phyloP scores from a whole-genome alignment of 2,797 vertebrate species.

The Mus caroli region DNA sequence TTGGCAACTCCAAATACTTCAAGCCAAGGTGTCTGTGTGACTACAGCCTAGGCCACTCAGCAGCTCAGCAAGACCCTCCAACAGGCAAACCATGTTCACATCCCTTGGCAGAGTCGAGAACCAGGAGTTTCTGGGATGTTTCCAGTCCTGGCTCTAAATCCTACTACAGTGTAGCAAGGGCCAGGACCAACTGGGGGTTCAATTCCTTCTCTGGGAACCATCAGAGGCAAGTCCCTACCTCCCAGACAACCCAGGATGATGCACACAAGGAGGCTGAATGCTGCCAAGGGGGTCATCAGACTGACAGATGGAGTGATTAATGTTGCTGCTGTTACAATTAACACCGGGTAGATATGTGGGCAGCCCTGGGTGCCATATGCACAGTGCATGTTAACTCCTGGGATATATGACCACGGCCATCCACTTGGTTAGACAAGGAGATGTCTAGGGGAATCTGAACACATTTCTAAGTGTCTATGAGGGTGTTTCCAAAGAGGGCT shows the following conservation, averaged over 20 bases:
- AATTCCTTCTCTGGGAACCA: neutral
- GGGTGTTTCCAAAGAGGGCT: neutral
- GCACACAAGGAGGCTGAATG: fast-evolving
- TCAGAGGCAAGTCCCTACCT: neutral
- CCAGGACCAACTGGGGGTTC: neutral
- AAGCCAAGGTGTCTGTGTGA: neutral
- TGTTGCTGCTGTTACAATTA: neutral
- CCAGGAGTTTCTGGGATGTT: neutral
- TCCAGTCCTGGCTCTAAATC: neutral
- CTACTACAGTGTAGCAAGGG: neutral
- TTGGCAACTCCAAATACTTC: neutral
- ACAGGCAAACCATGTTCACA: neutral
- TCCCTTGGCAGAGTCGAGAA: neutral
- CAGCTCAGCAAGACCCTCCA: neutral
- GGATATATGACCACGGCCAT: too few relatives aligned
- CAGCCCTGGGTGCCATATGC: neutral
- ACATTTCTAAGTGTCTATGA: neutral
- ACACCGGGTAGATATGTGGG: too few relatives aligned
- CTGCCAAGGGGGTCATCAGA: neutral
- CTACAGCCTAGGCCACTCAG: neutral
- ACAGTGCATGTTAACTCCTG: neutral
- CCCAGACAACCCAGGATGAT: neutral
- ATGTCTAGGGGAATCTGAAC: neutral
- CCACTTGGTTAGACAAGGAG: neutral
- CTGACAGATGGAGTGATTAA: neutral